A percentile compares a stretch with the other conserved stretches of the same genome.
Evolutionary conservation across 2,888 invertebrate genomes (phyloP).

Genomic region (Rhagonycha fulva): DNA sequence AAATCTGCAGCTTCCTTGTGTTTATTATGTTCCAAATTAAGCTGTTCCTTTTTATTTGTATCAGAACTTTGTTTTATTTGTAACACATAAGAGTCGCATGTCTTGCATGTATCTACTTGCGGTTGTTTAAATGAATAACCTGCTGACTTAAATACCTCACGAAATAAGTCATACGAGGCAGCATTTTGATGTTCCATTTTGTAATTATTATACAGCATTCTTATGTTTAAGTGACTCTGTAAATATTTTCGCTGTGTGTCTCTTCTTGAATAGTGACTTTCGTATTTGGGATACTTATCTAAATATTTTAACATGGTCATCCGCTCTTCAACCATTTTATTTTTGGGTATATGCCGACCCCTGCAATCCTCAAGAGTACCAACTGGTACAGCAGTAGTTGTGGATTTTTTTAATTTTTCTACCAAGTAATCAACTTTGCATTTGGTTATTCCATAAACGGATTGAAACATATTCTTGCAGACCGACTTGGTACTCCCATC

Average conservation of each 20-base stretch:
- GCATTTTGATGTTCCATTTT: constrained; percentile 1
- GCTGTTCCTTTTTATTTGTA: background rate
- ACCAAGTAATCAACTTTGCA: background rate
- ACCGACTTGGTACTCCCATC: background rate
- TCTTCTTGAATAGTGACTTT: background rate
- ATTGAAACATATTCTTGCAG: background rate
- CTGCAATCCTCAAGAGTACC: constrained; percentile 11
- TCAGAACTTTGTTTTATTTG: constrained; percentile 17
- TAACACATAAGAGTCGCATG: constrained; percentile 17
- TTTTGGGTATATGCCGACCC: constrained; percentile 26
- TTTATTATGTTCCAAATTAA: too few species aligned
- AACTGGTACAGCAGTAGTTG: background rate
- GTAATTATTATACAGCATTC: constrained; percentile 13
- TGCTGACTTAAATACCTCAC: constrained; percentile 18
- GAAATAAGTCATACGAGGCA: constrained; percentile 12
- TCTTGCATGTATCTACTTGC: constrained; percentile 25
- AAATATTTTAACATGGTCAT: constrained; percentile 23
- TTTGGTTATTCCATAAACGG: background rate
- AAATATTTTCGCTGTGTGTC: constrained; percentile 12
- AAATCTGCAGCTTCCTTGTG: too few species aligned
- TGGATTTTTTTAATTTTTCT: background rate
- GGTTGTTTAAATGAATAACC: constrained; percentile 27
- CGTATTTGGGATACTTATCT: constrained; percentile 29
- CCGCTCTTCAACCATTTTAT: constrained; percentile 22
- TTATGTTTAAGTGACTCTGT: constrained; percentile 23